phyloP scores from a whole-genome alignment of 2,797 vertebrate genomes.

The Atherinosoma microstoma region DNA sequence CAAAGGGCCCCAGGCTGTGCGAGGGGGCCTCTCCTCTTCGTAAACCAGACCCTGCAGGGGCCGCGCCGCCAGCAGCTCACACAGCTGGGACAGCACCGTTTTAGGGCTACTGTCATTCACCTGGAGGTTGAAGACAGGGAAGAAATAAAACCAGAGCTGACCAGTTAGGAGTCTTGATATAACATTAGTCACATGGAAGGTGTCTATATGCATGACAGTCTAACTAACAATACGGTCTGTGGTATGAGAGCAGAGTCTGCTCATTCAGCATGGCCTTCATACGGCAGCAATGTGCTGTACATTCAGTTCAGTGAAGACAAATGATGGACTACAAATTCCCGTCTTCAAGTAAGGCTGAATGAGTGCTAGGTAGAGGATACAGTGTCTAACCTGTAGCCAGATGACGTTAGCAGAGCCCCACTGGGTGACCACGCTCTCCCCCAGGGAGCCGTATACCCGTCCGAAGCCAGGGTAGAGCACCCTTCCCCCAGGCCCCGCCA shows the following conservation, averaged over 20 bases:
- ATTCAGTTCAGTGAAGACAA: slow-evolving; percentile 80
- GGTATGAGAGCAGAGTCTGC: slow-evolving; percentile 48
- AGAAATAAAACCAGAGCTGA: slow-evolving; percentile 16
- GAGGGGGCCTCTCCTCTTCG: slow-evolving; percentile 90
- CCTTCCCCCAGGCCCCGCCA: slow-evolving; percentile 79
- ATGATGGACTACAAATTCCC: slow-evolving; percentile 71
- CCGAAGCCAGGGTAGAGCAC: slow-evolving; percentile 85
- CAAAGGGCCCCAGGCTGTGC: slow-evolving; percentile 84
- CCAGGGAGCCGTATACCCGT: slow-evolving; percentile 84
- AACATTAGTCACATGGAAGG: slow-evolving; percentile 45
- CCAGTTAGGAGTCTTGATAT: slow-evolving; percentile 34
- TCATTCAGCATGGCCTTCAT: slow-evolving; percentile 45
- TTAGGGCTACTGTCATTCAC: slow-evolving; percentile 96
- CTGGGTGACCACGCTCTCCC: slow-evolving; percentile 86
- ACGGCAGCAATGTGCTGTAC: slow-evolving; percentile 63
- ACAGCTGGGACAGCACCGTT: slow-evolving; percentile 93
- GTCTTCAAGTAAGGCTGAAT: slow-evolving; percentile 61
- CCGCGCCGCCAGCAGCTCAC: slow-evolving; percentile 92
- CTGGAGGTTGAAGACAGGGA: slow-evolving; percentile 55
- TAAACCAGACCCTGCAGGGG: slow-evolving; percentile 95
- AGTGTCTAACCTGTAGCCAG: slow-evolving; percentile 86
- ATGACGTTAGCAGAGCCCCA: slow-evolving; percentile 88
- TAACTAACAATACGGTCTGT: slow-evolving; percentile 46
- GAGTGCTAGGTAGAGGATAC: slow-evolving; percentile 52
- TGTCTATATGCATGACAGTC: slow-evolving; percentile 49